Percentiles rank a stretch among this genome's conserved stretches.
phyloP scores from a whole-genome alignment of 2,888 invertebrate genomes.

The Anticlea derivata region DNA sequence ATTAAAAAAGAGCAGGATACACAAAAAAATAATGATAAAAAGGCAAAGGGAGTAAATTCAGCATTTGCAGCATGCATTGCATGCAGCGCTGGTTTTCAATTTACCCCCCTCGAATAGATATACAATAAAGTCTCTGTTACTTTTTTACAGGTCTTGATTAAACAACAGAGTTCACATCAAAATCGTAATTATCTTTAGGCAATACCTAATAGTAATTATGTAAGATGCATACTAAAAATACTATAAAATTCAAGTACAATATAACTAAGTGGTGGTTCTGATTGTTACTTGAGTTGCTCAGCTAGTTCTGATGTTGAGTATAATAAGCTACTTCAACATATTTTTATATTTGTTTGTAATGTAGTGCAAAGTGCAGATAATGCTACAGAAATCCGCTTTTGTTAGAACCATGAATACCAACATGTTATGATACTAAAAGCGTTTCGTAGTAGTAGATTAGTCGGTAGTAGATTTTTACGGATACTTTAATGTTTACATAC shows the following conservation, averaged over 20 bases:
- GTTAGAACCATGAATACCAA: conserved; percentile 26
- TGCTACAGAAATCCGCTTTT: conserved; percentile 32
- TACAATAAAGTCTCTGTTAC: no score
- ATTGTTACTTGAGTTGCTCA: conserved; percentile 5
- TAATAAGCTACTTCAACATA: conserved; percentile 15
- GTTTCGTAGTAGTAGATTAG: conserved; percentile 16
- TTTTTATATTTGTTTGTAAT: conserved; percentile 35
- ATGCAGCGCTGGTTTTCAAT: no score
- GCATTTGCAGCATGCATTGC: no score
- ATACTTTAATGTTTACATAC: conserved; percentile 17
- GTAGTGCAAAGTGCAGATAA: conserved; percentile 33
- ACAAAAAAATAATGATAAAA: no score
- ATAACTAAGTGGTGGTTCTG: background rate
- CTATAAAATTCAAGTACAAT: no score
- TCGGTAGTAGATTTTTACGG: conserved; percentile 9
- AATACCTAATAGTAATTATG: no score
- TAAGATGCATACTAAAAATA: no score
- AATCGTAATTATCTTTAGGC: no score
- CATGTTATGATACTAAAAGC: conserved; percentile 23
- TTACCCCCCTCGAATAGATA: no score
- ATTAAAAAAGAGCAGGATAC: no score
- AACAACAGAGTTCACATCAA: no score
- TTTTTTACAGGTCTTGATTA: background rate
- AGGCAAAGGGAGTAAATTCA: no score
- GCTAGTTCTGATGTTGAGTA: conserved; percentile 8